Conservation (phyloP, 1,140 invertebrate species). For the Drosophila obscura region DNA sequence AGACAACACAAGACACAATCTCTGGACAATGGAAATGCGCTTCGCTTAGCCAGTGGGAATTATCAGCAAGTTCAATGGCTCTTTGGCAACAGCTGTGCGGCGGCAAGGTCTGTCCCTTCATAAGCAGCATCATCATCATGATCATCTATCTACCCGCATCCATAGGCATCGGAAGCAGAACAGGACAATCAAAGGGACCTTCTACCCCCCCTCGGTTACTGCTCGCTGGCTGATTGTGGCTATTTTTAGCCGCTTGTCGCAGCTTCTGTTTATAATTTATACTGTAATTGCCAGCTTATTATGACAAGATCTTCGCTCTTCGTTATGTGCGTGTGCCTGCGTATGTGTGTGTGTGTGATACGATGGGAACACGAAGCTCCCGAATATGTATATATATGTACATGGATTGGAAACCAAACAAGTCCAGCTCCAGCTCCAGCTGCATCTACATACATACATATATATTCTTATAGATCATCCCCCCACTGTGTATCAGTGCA, state of each 20-base stretch:
- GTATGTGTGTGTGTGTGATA: not conserved
- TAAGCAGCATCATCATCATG: conserved; percentile 16
- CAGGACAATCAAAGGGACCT: conserved; percentile 42
- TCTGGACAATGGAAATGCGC: conserved; percentile 43
- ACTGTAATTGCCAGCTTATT: conserved; percentile 60
- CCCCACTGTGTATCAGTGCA: too few relatives aligned
- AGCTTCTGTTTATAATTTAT: conserved; percentile 67
- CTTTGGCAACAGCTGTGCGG: conserved; percentile 21
- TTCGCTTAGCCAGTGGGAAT: conserved; percentile 20
- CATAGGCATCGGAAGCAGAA: not conserved
- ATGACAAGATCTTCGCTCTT: conserved; percentile 18
- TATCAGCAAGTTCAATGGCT: conserved; percentile 57
- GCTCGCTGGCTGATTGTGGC: conserved; percentile 19
- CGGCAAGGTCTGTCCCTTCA: conserved; percentile 21
- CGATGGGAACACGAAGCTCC: not conserved
- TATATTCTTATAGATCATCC: too few relatives aligned
- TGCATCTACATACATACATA: too few relatives aligned
- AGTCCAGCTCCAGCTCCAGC: too few relatives aligned
- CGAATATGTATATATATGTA: too few relatives aligned
- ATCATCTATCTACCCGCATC: conserved; percentile 2
- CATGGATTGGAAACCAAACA: too few relatives aligned
- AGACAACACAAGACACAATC: conserved; percentile 13
- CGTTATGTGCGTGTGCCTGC: too few relatives aligned
- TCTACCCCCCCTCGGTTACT: not conserved
- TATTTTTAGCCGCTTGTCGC: conserved; percentile 43